A percentile compares a stretch with the other conserved stretches of the same genome.
phyloP scores from a whole-genome alignment of 2,797 vertebrate genomes.

The Sciurus carolinensis region DNA sequence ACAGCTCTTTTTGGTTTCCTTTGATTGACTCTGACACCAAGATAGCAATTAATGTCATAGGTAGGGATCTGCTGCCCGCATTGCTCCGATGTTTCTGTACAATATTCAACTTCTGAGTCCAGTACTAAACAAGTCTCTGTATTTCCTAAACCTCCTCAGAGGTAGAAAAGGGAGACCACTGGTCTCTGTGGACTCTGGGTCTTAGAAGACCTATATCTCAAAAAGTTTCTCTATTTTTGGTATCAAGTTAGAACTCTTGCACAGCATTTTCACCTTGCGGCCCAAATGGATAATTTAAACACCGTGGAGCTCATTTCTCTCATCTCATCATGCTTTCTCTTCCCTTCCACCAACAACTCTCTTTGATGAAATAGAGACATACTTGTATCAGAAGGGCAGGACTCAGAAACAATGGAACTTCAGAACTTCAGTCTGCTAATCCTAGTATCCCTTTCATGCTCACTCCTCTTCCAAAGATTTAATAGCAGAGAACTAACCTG shows the following conservation, averaged over 20 bases:
- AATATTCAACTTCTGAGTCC: neutral
- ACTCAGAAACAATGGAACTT: conserved; percentile 63
- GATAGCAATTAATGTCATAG: neutral
- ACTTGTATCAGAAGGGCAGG: conserved; percentile 31
- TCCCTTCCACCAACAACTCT: conserved; percentile 43
- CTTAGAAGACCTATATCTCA: neutral
- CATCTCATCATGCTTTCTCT: neutral
- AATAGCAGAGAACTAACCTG: conserved; percentile 50
- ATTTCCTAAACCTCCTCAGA: neutral
- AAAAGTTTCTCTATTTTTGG: neutral
- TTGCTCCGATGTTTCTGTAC: conserved; percentile 1
- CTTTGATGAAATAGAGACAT: conserved; percentile 52
- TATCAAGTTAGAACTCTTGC: neutral
- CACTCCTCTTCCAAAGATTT: conserved; percentile 54
- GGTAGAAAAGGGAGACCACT: neutral
- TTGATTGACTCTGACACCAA: neutral
- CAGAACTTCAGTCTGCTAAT: conserved; percentile 57
- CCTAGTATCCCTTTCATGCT: conserved; percentile 47
- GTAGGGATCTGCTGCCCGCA: neutral
- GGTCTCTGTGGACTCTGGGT: neutral
- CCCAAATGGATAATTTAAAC: neutral
- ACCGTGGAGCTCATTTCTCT: neutral
- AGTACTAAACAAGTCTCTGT: conserved; percentile 1
- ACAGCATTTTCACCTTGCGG: neutral
- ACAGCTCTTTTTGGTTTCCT: neutral